These are phyloP conservation scores for Liparis tanakae DNA, from an alignment of 2,797 vertebrate species.

Conservation along the genomic window DNA sequence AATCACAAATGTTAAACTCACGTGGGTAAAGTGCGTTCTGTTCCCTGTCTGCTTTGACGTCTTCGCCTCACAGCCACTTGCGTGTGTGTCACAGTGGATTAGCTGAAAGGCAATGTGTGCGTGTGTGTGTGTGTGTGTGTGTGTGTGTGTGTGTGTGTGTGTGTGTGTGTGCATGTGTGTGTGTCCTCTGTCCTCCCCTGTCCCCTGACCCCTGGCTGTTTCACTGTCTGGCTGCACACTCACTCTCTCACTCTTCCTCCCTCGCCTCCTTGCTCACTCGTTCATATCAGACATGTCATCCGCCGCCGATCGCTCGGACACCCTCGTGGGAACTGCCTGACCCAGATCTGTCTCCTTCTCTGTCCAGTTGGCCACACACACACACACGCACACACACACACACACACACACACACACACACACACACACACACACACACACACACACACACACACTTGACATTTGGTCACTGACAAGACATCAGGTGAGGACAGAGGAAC, in stretches of 20 bases:
- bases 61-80: slow-evolving; percentile 14
- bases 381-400: slow-evolving; percentile 27
- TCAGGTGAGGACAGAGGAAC: slow-evolving; percentile 77
- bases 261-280: slow-evolving; percentile 58
- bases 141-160: slow-evolving; percentile 21
- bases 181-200: slow-evolving; percentile 47
- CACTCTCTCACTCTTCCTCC: slow-evolving; percentile 37
- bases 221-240: slow-evolving; percentile 61
- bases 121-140: slow-evolving; percentile 23
- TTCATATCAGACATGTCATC: slow-evolving; percentile 78
- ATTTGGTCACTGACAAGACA: slow-evolving; percentile 78
- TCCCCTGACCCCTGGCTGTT: slow-evolving; percentile 60
- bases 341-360: slow-evolving; percentile 78
- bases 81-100: slow-evolving; percentile 34
- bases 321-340: slow-evolving; percentile 76
- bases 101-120: slow-evolving; percentile 28
- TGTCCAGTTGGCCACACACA: slow-evolving; percentile 67
- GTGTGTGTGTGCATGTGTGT: slow-evolving; percentile 21
- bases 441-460: slow-evolving; percentile 71
- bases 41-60: background rate
- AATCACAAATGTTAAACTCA: too few relatives aligned
- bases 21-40: background rate
- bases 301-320: slow-evolving; percentile 50
- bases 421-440: slow-evolving; percentile 40
- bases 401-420: slow-evolving; percentile 18